Percentiles rank a stretch among this genome's conserved stretches.
Conservation (phyloP, 2,113 vertebrate genomes). For the Vombatus ursinus region DNA sequence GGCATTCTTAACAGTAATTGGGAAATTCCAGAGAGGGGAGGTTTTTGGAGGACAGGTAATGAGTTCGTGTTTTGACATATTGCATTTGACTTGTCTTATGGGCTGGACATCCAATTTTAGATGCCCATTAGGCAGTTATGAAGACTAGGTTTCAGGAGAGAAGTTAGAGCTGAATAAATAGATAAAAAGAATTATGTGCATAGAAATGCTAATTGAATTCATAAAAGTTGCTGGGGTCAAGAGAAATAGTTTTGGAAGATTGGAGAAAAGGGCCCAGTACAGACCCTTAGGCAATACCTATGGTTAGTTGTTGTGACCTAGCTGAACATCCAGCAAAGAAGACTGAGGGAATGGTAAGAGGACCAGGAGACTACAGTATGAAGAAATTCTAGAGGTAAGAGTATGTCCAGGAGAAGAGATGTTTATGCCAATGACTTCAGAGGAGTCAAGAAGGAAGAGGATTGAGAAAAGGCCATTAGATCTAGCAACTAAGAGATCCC, state of each 20-base stretch:
- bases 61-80: background rate
- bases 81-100: too few species aligned
- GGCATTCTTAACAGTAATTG: too few species aligned
- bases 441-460: background rate
- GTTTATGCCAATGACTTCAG: background rate
- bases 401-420: background rate
- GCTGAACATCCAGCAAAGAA: background rate
- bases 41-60: background rate
- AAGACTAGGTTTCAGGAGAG: background rate
- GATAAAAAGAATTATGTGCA: too few species aligned
- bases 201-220: background rate
- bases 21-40: too few species aligned
- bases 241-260: background rate
- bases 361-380: background rate
- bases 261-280: background rate
- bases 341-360: background rate
- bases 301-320: background rate
- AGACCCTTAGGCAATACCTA: background rate
- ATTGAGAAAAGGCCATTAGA: background rate
- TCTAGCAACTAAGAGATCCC: background rate
- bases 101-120: background rate
- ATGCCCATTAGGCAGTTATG: background rate
- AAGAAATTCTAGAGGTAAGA: background rate
- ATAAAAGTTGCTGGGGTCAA: background rate
- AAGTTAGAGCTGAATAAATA: background rate